Conservation (phyloP, 2,113 vertebrate genomes). For the Centropristis striata region DNA sequence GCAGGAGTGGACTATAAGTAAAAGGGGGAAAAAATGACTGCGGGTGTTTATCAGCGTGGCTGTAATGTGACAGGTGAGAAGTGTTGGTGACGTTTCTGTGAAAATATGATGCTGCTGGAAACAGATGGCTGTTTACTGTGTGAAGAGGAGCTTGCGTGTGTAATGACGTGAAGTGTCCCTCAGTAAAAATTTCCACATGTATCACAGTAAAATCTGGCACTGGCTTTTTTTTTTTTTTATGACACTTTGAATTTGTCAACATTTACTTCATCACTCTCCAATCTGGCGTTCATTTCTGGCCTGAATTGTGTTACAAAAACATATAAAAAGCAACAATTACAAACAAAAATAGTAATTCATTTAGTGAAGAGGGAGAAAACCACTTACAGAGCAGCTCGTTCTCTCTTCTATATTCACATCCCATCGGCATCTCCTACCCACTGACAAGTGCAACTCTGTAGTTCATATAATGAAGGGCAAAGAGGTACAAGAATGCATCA, state of each 20-base stretch:
- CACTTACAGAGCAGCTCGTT: conserved; percentile 35
- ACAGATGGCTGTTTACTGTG: conserved; percentile 19
- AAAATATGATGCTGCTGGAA: not conserved
- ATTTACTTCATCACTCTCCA: conserved; percentile 40
- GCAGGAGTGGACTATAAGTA: not conserved
- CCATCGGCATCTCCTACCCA: conserved; percentile 52
- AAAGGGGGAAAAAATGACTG: not conserved
- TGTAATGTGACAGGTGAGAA: conserved; percentile 29
- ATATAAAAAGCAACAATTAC: conserved; percentile 58
- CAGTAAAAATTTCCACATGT: conserved; percentile 26
- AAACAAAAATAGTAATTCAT: conserved; percentile 66
- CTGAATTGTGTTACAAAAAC: conserved; percentile 68
- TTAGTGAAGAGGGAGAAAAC: conserved; percentile 57
- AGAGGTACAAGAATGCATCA: conserved; percentile 66
- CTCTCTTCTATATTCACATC: conserved; percentile 64
- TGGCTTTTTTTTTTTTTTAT: conserved; percentile 28
- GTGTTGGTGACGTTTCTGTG: conserved; percentile 5
- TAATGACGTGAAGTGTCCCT: conserved; percentile 30
- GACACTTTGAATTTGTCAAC: conserved; percentile 43
- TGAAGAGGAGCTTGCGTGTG: conserved; percentile 13
- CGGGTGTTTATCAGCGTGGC: conserved; percentile 18
- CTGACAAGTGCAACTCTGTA: conserved; percentile 79
- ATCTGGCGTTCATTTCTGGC: conserved; percentile 38
- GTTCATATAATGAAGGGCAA: conserved; percentile 66
- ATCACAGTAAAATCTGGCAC: conserved; percentile 64